These are phyloP conservation scores for Chloroclystis v-ata DNA, from an alignment of 2,888 invertebrate species.

Conservation along the genomic window DNA sequence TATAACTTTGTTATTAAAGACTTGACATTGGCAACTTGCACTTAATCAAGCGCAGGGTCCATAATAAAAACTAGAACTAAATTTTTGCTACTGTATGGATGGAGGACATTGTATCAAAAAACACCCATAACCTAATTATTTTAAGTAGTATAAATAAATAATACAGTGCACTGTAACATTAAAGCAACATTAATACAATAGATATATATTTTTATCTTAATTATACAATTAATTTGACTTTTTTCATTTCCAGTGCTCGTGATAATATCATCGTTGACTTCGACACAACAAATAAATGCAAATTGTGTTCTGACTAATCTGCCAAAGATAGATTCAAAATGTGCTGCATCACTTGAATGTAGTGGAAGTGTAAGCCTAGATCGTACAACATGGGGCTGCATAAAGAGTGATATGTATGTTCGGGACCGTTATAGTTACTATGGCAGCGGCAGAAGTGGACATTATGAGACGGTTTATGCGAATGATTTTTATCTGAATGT, in stretches of 20 bases:
- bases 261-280: not conserved
- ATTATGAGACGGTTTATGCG: not conserved
- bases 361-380: not conserved
- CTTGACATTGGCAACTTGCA: no score
- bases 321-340: not conserved
- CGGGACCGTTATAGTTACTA: not conserved
- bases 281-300: slow-evolving; percentile 1
- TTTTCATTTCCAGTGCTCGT: slow-evolving; percentile 10
- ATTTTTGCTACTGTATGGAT: no score
- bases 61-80: no score
- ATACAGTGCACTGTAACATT: no score
- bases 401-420: not conserved
- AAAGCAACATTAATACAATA: no score
- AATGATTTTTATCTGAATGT: slow-evolving; percentile 6
- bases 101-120: no score
- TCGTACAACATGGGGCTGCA: slow-evolving; percentile 5
- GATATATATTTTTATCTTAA: no score
- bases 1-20: no score
- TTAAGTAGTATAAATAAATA: no score
- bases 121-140: no score
- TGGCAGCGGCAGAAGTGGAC: not conserved
- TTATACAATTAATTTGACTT: no score
- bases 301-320: not conserved
- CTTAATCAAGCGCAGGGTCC: no score
- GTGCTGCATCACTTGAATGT: slow-evolving; percentile 5